Percentiles rank a stretch among this genome's conserved stretches.
phyloP scores from a whole-genome alignment of 2,113 vertebrate species.

The Sphyrna mokarran region DNA sequence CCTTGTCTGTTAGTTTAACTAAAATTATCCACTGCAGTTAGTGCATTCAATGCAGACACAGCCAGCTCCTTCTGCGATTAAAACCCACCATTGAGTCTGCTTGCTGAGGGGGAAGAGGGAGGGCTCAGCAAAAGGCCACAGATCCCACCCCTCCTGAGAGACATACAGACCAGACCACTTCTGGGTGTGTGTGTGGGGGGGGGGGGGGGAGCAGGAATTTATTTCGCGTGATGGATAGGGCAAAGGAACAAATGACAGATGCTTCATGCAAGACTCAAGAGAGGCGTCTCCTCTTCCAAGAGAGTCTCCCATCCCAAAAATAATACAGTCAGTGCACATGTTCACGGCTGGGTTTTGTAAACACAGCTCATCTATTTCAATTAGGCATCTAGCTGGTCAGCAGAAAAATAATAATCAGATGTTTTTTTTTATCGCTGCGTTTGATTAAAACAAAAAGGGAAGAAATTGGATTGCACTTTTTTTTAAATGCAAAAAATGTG shows the following conservation, averaged over 20 bases:
- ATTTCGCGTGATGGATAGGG: not conserved
- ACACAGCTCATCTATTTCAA: not conserved
- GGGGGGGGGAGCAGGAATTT: not conserved
- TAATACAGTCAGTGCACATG: not conserved
- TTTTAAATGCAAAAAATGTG: not conserved
- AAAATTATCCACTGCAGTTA: slow-evolving; percentile 44
- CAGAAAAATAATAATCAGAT: not conserved
- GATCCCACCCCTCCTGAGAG: no score
- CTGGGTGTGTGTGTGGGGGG: no score
- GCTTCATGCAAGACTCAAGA: not conserved
- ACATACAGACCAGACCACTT: not conserved
- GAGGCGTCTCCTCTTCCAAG: not conserved
- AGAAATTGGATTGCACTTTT: not conserved
- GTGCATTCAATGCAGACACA: slow-evolving; percentile 38
- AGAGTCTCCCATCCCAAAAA: not conserved
- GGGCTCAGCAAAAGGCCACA: no score
- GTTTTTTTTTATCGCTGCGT: not conserved
- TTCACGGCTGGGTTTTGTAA: not conserved
- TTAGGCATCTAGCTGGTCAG: no score
- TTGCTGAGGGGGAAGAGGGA: not conserved
- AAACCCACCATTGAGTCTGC: not conserved
- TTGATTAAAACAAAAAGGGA: not conserved
- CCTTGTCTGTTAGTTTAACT: slow-evolving; percentile 45
- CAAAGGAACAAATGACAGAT: not conserved
- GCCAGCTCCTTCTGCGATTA: not conserved